Percentiles rank a stretch among this genome's conserved stretches.
Evolutionary conservation across 2,888 invertebrate species (phyloP).

Genomic region (Apodemia mormo): DNA sequence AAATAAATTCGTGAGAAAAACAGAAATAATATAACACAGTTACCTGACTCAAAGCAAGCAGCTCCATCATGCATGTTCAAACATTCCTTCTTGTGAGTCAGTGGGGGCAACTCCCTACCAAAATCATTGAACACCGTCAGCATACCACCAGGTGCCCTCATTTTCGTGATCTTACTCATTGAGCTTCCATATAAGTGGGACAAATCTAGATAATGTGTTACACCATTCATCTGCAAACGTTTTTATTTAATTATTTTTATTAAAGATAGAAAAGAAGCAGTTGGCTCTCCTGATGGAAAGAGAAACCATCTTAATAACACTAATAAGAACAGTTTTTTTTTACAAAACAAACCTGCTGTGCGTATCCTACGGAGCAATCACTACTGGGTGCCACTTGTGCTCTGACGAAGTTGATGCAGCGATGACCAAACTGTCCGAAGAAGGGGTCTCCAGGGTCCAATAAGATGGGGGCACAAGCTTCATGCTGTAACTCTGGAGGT

Average conservation of each 20-base stretch:
- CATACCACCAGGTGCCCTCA: slow-evolving; percentile 84
- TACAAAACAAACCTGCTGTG: slow-evolving; percentile 80
- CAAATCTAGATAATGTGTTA: slow-evolving; percentile 87
- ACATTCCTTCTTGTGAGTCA: slow-evolving; percentile 85
- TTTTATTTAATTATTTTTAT: too few relatives aligned
- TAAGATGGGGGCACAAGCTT: slow-evolving; percentile 85
- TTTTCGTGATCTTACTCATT: slow-evolving; percentile 73
- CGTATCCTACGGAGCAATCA: slow-evolving; percentile 86
- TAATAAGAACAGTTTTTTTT: too few relatives aligned
- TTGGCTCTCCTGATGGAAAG: too few relatives aligned
- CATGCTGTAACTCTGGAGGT: slow-evolving; percentile 80
- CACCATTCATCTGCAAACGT: slow-evolving; percentile 85
- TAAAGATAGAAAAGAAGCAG: too few relatives aligned
- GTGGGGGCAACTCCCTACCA: slow-evolving; percentile 85
- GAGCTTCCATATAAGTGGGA: slow-evolving; percentile 89
- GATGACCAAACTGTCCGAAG: slow-evolving; percentile 78
- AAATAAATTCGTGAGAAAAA: too few relatives aligned
- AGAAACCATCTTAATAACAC: too few relatives aligned
- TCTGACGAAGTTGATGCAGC: slow-evolving; percentile 88
- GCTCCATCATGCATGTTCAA: slow-evolving; percentile 81
- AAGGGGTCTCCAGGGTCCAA: slow-evolving; percentile 83
- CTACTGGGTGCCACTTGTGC: slow-evolving; percentile 84
- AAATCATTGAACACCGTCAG: slow-evolving; percentile 85
- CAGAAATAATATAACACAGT: background rate
- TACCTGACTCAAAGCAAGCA: slow-evolving; percentile 87